Base-by-base conservation (phyloP, 2,797 vertebrate species). In the Hapalemur alaotrensis region DNA sequence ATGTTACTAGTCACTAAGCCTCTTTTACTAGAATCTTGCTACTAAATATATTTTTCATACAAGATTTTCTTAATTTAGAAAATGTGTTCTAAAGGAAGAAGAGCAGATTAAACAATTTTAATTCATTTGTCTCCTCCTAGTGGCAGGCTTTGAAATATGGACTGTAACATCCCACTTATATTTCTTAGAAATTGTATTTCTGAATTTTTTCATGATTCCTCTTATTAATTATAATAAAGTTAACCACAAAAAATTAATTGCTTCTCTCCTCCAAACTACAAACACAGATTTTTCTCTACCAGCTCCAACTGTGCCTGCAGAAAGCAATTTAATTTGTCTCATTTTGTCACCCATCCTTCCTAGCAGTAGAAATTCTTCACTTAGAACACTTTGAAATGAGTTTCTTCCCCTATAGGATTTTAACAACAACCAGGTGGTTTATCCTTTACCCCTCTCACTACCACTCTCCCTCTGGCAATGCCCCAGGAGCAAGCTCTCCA, bases 121-220 rank as follows among this genome's bases (percentile, higher is more conserved):
- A 92, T 84, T 96, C 92, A 41, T 94, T 92, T 97, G 54, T 90
- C 97, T 96, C 89, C 90, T 96, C 97, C 98, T 98, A 97, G 97
- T 87, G 95, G 97, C 54, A 96, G 86, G 78, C 54, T 61, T 85
- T 76, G 43, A 96, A 95, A 96, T 81, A 69, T 20, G 28, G 35
- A 79, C 2, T 54, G 32, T 7, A 57, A 87, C 7, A 63, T 0
- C 5, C n/a, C n/a, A 46, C 38, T 70, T 48, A 20, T 15, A 79
- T 48, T 87, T 92, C 59, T 96, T 30, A 91, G 57, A 82, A 86
- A 73, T 61, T 15, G 0, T 41, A 69, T 88, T 90, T 85, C 46
- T 92, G 75, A 76, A 57, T 76, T 70, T 43, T 65, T 14, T 12
- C 13, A 4, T 50, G 46, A 73, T 41, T 91, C 30, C 43, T 67